Evolutionary conservation across 37 sponge, comb jelly and placozoan genomes (phyloP), one percentile per base, ranked within the genome.

Genomic region (Halichondria panicea): DNA sequence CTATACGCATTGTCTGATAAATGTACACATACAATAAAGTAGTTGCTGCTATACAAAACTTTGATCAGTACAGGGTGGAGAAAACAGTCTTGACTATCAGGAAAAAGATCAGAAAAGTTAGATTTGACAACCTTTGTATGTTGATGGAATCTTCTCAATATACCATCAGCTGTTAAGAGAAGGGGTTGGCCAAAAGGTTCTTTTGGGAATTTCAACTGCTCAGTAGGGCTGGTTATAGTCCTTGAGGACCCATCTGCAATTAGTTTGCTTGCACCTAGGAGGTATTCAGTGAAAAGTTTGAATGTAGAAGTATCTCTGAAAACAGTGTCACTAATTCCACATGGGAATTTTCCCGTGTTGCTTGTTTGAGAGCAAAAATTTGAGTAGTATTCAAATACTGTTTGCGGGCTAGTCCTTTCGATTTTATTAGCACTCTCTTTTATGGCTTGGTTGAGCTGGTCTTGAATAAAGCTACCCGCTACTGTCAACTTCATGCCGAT

Each of bases 401-500:
- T 45, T 3, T 39, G 2, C 13, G 65, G 68, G 21, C 52, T 36
- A 54, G 56, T 66, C 30, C 1, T n/a, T 41, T 67, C 75, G 4
- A 74, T n/a, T n/a, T n/a, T n/a, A n/a, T 0, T 81, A 33, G n/a
- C 11, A 8, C 25, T 60, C 33, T 31, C 18, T 43, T 48, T 72
- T 48, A 34, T 4, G 4, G 41, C 55, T 55, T 9, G 68, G n/a
- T n/a, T n/a, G n/a, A n/a, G n/a, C n/a, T n/a, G n/a, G n/a, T n/a
- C 52, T 0, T 43, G 50, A 65, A 71, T 69, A 46, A 87, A 70
- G 39, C 65, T 52, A 1, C 52, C 60, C 58, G 82, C 82, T 37
- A 39, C 48, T 24, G 77, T 77, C 0, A 87, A 69, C 28, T 75
- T 81, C 82, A 87, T 87, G 25, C 77, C 66, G 5, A 87, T 58